Percentiles rank a stretch among this genome's conserved stretches.
These are phyloP conservation scores for Furcifer pardalis DNA, from an alignment of 2,797 vertebrate genomes.

Conservation along the genomic window DNA sequence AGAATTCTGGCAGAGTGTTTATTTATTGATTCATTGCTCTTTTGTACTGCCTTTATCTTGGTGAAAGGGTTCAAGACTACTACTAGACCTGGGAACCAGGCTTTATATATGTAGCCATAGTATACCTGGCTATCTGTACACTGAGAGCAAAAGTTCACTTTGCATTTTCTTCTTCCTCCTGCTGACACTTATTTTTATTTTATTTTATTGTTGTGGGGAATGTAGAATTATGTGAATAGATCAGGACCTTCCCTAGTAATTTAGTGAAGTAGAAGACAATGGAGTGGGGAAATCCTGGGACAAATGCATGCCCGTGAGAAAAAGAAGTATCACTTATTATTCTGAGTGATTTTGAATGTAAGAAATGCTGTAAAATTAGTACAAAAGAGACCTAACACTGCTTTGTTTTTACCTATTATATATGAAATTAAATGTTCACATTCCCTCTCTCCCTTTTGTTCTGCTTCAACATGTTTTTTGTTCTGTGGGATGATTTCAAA, in stretches of 20 bases:
- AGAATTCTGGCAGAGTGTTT: neutral
- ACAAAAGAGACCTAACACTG: neutral
- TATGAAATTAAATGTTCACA: neutral
- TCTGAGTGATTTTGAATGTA: neutral
- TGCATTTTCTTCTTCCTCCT: neutral
- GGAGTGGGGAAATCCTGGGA: neutral
- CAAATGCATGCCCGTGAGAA: neutral
- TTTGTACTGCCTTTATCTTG: too few species aligned
- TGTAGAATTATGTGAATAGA: neutral
- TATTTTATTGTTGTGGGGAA: neutral
- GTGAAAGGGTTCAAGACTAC: too few species aligned
- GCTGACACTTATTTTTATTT: neutral
- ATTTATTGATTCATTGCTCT: too few species aligned
- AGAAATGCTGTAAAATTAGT: neutral
- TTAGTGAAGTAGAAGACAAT: neutral
- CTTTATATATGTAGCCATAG: neutral
- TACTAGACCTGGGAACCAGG: too few species aligned
- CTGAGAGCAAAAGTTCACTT: neutral
- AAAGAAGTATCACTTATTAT: neutral
- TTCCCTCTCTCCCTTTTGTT: neutral
- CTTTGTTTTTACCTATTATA: neutral
- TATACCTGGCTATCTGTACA: neutral
- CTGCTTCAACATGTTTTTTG: neutral
- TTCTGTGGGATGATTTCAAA: neutral
- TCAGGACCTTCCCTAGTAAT: neutral